A percentile compares a stretch with the other conserved stretches of the same genome.
Conservation (phyloP, 2,797 vertebrate species). For the Takifugu rubripes region DNA sequence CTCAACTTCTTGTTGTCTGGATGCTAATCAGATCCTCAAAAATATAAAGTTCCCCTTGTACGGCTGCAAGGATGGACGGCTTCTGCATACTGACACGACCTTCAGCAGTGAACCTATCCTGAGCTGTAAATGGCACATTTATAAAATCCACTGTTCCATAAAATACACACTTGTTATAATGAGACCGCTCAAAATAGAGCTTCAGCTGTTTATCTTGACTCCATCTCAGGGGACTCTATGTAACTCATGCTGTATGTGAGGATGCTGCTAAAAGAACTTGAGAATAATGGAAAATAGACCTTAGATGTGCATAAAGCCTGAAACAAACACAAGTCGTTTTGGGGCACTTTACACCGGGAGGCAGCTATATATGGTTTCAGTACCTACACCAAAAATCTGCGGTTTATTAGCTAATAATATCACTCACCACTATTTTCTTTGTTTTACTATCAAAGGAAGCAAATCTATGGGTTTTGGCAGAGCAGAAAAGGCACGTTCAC, state of each 20-base stretch:
- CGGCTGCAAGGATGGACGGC: constrained; percentile 8
- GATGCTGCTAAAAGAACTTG: constrained; percentile 8
- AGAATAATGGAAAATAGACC: constrained; percentile 4
- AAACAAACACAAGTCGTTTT: constrained; percentile 21
- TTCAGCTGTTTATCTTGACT: constrained; percentile 19
- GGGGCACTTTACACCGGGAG: constrained; percentile 5
- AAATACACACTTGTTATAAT: constrained; percentile 5
- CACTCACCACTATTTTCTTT: constrained; percentile 35
- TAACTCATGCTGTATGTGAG: constrained; percentile 16
- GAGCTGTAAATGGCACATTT: constrained; percentile 10
- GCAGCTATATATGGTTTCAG: constrained; percentile 16
- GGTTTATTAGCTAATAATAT: constrained; percentile 53
- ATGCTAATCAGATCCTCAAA: background rate
- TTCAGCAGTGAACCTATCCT: constrained; percentile 7
- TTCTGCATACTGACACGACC: constrained; percentile 6
- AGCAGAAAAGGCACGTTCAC: constrained; percentile 35
- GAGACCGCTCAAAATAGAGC: constrained; percentile 7
- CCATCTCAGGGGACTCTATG: constrained; percentile 23
- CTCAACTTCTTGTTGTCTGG: background rate
- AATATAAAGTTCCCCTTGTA: background rate
- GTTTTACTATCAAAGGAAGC: constrained; percentile 48
- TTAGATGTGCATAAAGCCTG: constrained; percentile 2
- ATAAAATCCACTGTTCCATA: constrained; percentile 1
- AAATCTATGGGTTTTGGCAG: constrained; percentile 53
- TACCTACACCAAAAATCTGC: constrained; percentile 42